Evolutionary conservation across 2,888 invertebrate genomes (phyloP).

Genomic region (Phragmatobia fuliginosa): DNA sequence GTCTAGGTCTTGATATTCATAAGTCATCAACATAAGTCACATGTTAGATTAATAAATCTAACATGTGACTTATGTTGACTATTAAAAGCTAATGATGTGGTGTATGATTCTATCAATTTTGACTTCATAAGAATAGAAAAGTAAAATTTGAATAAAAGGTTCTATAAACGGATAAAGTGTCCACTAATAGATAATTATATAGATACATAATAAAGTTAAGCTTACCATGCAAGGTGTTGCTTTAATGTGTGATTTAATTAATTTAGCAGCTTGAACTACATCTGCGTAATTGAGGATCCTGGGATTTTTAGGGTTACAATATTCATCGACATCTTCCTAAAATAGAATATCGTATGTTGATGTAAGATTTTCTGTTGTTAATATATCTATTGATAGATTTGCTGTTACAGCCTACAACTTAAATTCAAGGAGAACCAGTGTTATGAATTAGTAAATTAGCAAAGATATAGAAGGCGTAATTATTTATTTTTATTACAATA

Average conservation of each 20-base stretch:
- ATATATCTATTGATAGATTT: not conserved
- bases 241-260: slow-evolving; percentile 55
- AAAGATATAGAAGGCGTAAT: not conserved
- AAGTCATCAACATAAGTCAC: too few relatives aligned
- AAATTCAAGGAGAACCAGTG: too few relatives aligned
- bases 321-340: slow-evolving; percentile 78
- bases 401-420: too few relatives aligned
- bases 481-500: too few relatives aligned
- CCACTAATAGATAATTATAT: not conserved
- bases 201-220: not conserved
- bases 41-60: too few relatives aligned
- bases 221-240: slow-evolving; percentile 70
- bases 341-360: slow-evolving; percentile 2
- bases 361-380: not conserved
- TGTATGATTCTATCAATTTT: too few relatives aligned
- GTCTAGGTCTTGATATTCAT: too few relatives aligned
- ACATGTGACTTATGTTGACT: too few relatives aligned
- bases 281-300: slow-evolving; percentile 64
- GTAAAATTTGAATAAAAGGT: too few relatives aligned
- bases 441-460: too few relatives aligned
- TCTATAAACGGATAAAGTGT: not conserved
- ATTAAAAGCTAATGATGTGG: too few relatives aligned
- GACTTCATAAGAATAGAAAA: too few relatives aligned
- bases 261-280: slow-evolving; percentile 61
- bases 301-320: slow-evolving; percentile 77